Base-by-base conservation (phyloP, 2,888 invertebrate species). In the Sphinx pinastri region DNA sequence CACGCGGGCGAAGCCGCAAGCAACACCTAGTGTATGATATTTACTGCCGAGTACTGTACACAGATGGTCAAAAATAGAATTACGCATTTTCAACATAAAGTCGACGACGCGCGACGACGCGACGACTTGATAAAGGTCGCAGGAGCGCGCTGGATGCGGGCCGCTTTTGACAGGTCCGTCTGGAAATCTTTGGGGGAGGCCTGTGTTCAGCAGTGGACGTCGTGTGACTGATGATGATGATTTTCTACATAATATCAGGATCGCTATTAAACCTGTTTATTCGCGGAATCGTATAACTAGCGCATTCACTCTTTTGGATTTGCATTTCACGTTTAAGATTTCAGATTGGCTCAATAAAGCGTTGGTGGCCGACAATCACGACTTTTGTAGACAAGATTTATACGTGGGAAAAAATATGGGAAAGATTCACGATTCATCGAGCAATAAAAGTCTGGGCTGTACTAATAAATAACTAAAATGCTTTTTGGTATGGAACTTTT, bases 251-350 rank as follows among this genome's bases (percentile, higher is more conserved):
- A n/a, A n/a, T n/a, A n/a, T n/a, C n/a, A n/a, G n/a, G n/a, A n/a
- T n/a, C n/a, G n/a, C n/a, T n/a, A 49, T 13, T 47, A 19, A 19
- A 49, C 49, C 11, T 63, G 49, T 19, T 63, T 13, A 49, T 8
- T 60, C 49, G 1, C 6, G 49, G 19, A 47, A 49, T 47, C 11
- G 8, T 54, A 55, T 19, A 55, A 55, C 19, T 60, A 49, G 52
- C 58, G 58, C 25, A 68, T 70, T 68, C 58, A 57, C 49, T 47
- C 19, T 63, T 49, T 63, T 49, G 16, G 13, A 63, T 63, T 63
- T 63, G 47, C 60, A 59, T 38, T 16, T 38, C 63, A 63, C 63
- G 63, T 63, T 63, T 63, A 13, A 49, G 63, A 63, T 63, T 49
- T 19, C 12, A 63, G 63, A 63, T 49, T 63, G 47, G 16, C 63